A percentile compares a stretch with the other conserved stretches of the same genome.
phyloP scores from a whole-genome alignment of 2,888 invertebrate genomes.

The Cheilosia vulpina region DNA sequence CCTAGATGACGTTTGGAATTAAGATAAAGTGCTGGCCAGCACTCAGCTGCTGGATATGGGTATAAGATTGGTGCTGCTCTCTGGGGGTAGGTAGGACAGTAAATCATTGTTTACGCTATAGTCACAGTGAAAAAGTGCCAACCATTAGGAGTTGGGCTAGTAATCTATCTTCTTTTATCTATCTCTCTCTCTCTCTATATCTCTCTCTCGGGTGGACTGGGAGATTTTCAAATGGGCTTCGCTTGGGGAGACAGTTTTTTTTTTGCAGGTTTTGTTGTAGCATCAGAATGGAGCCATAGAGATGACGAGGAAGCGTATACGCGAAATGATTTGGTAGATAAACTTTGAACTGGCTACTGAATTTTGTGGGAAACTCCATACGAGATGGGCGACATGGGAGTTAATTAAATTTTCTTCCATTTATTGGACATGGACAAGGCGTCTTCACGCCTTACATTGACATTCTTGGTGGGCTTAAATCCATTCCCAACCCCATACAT shows the following conservation, averaged over 20 bases:
- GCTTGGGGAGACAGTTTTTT: slow-evolving; percentile 15
- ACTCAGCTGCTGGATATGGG: slow-evolving; percentile 75
- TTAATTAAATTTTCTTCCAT: slow-evolving; percentile 44
- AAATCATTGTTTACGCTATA: slow-evolving; percentile 75
- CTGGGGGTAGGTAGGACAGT: slow-evolving; percentile 73
- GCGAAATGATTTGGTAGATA: slow-evolving; percentile 65
- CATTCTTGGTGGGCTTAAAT: not conserved
- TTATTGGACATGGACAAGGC: not conserved
- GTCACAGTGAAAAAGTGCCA: slow-evolving; percentile 75
- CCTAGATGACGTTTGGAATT: slow-evolving; percentile 74
- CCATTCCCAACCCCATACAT: too few species aligned
- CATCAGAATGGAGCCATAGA: slow-evolving; percentile 43
- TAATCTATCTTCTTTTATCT: slow-evolving; percentile 70
- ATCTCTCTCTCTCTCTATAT: slow-evolving; percentile 37
- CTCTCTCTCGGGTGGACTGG: slow-evolving; percentile 24
- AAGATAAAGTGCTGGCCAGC: slow-evolving; percentile 72
- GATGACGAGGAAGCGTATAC: slow-evolving; percentile 57
- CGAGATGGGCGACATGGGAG: slow-evolving; percentile 29
- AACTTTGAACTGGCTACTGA: slow-evolving; percentile 74
- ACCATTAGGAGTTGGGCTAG: slow-evolving; percentile 75
- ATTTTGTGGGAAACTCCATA: slow-evolving; percentile 60
- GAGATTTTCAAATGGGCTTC: slow-evolving; percentile 23
- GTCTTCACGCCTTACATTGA: not conserved
- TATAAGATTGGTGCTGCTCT: slow-evolving; percentile 71
- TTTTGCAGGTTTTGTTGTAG: not conserved